Evolutionary conservation across 2,888 invertebrate species (phyloP).

Genomic region (Rhagonycha fulva): DNA sequence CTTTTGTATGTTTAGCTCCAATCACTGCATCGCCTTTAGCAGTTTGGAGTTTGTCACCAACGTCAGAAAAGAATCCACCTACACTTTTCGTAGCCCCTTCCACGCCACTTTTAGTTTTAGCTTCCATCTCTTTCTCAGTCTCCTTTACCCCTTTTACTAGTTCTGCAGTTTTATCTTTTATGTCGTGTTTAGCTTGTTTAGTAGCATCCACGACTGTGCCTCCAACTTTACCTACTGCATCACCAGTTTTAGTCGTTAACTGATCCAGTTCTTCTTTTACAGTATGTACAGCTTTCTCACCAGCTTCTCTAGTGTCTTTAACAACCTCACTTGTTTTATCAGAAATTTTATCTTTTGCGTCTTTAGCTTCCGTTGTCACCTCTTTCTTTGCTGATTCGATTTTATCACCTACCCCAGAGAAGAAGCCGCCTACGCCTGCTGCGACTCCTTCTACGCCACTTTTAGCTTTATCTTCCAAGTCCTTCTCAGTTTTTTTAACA

Average conservation of each 20-base stretch:
- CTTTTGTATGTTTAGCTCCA: neutral
- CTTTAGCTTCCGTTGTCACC: neutral
- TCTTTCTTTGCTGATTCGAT: neutral
- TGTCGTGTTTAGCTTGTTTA: constrained; percentile 29
- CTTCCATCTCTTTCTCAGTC: neutral
- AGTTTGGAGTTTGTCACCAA: constrained; percentile 23
- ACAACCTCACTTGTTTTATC: neutral
- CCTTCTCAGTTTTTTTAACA: constrained; percentile 13
- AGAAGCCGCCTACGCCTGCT: neutral
- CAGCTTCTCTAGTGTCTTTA: neutral
- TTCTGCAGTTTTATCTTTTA: constrained; percentile 36
- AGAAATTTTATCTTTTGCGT: neutral
- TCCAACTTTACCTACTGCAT: neutral
- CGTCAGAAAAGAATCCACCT: constrained; percentile 26
- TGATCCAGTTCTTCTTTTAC: neutral
- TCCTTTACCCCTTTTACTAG: constrained; percentile 17
- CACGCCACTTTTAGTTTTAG: constrained; percentile 6
- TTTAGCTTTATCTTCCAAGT: neutral
- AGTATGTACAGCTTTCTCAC: neutral
- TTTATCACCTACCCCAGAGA: neutral
- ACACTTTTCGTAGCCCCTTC: constrained; percentile 22
- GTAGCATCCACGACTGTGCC: constrained; percentile 2
- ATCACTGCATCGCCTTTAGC: constrained; percentile 9
- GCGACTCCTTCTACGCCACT: neutral
- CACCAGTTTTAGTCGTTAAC: neutral